A percentile compares a stretch with the other conserved stretches of the same genome.
Evolutionary conservation across 2,888 invertebrate genomes (phyloP).

Genomic region (Lamproptera curius): DNA sequence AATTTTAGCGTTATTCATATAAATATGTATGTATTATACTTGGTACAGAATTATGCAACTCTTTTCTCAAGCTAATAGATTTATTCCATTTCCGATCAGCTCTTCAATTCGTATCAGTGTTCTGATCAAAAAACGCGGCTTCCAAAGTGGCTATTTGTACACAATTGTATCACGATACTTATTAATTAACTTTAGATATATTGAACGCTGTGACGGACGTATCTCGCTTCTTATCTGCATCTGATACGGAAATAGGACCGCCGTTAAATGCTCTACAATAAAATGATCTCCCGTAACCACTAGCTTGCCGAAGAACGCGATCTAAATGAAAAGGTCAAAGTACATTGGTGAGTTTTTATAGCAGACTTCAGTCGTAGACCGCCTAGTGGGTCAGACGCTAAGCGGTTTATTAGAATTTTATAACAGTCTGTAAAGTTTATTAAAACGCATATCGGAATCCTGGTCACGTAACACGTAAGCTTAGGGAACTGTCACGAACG

Average conservation of each 20-base stretch:
- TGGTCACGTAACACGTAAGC: conserved; percentile 38
- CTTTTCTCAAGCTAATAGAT: no score
- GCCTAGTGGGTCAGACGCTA: conserved; percentile 63
- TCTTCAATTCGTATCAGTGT: neutral
- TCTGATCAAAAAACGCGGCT: neutral
- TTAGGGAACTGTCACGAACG: conserved; percentile 12
- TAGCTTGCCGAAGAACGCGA: neutral
- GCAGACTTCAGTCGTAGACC: conserved; percentile 42
- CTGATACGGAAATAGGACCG: conserved; percentile 31
- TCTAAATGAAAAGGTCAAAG: conserved; percentile 2
- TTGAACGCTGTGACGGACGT: conserved; percentile 26
- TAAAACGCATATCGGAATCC: conserved; percentile 48
- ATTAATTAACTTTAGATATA: conserved; percentile 25
- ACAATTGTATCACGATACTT: conserved; percentile 15
- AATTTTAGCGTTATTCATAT: no score
- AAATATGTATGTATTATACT: no score
- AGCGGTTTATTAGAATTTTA: conserved; percentile 65
- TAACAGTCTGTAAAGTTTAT: conserved; percentile 56
- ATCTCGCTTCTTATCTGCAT: conserved; percentile 54
- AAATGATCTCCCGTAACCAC: neutral
- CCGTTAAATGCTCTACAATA: conserved; percentile 3
- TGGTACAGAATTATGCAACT: no score
- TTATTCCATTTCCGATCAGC: neutral
- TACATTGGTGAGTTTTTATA: conserved; percentile 21
- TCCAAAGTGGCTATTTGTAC: conserved; percentile 4